Conservation (phyloP, 2,113 vertebrate genomes). For the Centropus bengalensis region DNA sequence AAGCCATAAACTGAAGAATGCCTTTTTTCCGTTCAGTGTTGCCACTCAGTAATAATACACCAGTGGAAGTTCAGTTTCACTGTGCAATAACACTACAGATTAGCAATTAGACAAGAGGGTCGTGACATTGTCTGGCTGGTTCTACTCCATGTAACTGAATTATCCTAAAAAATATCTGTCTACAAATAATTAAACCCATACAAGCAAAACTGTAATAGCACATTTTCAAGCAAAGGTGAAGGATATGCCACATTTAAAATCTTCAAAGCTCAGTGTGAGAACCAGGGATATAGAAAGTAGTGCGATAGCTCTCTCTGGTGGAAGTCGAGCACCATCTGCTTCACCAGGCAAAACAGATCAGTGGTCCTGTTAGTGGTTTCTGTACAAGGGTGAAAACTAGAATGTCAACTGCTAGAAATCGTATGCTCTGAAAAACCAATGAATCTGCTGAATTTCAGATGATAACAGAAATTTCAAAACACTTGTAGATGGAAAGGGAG, state of each 20-base stretch:
- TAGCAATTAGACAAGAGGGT: background rate
- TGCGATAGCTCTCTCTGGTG: conserved; percentile 63
- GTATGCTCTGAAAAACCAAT: background rate
- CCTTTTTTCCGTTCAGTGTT: background rate
- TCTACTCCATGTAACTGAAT: background rate
- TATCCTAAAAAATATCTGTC: background rate
- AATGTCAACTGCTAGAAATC: background rate
- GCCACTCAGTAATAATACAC: fast-evolving
- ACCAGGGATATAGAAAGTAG: background rate
- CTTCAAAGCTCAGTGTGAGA: background rate
- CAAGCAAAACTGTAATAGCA: background rate
- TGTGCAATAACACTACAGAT: fast-evolving
- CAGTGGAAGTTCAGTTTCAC: background rate
- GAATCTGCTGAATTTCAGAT: background rate
- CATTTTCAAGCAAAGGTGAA: background rate
- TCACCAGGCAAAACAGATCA: fast-evolving
- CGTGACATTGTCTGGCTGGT: background rate
- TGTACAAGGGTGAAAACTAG: background rate
- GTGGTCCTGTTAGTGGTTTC: fast-evolving
- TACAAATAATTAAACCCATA: background rate
- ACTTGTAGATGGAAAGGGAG: background rate
- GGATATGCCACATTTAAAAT: background rate
- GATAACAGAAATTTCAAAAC: background rate
- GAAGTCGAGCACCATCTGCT: background rate
- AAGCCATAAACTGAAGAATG: background rate